Percentiles rank a stretch among this genome's conserved stretches.
Evolutionary conservation across 2,113 vertebrate species (phyloP).

Genomic region (Sorex araneus): DNA sequence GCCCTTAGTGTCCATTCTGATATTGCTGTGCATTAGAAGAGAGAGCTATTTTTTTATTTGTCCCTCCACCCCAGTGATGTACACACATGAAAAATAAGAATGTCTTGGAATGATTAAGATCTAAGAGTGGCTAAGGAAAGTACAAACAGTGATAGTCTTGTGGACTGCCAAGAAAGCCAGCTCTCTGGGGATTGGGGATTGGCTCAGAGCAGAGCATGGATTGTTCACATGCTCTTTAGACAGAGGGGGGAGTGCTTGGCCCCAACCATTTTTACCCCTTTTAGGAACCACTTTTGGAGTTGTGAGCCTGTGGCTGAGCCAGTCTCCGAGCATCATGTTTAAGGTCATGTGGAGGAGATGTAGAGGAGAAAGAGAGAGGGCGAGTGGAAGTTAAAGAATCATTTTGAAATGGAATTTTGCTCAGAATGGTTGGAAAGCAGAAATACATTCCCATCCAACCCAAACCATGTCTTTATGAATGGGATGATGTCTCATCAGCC

Average conservation of each 20-base stretch:
- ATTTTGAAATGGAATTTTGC: slow-evolving; percentile 66
- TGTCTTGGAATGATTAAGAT: slow-evolving; percentile 81
- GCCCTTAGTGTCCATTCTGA: slow-evolving; percentile 58
- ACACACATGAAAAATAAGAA: slow-evolving; percentile 63
- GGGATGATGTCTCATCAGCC: not conserved
- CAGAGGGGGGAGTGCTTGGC: slow-evolving; percentile 76
- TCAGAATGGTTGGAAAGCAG: slow-evolving; percentile 68
- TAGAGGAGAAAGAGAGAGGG: slow-evolving; percentile 1
- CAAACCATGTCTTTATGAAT: not conserved
- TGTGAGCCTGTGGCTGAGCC: slow-evolving; percentile 1
- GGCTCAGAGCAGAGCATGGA: slow-evolving; percentile 81
- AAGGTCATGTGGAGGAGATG: not conserved
- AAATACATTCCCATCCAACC: slow-evolving; percentile 48
- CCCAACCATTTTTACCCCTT: slow-evolving; percentile 54
- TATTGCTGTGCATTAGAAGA: slow-evolving; percentile 48
- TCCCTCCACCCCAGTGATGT: not conserved
- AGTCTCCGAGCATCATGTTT: not conserved
- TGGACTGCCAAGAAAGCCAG: slow-evolving; percentile 79
- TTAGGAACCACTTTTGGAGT: not conserved
- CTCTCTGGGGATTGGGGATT: slow-evolving; percentile 73
- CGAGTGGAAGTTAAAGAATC: slow-evolving; percentile 48
- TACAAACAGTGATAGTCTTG: slow-evolving; percentile 77
- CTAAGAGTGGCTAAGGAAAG: slow-evolving; percentile 80
- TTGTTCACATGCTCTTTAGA: slow-evolving; percentile 83
- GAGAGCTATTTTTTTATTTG: slow-evolving; percentile 17